phyloP scores from a whole-genome alignment of 2,113 vertebrate genomes.

The Centropristis striata region DNA sequence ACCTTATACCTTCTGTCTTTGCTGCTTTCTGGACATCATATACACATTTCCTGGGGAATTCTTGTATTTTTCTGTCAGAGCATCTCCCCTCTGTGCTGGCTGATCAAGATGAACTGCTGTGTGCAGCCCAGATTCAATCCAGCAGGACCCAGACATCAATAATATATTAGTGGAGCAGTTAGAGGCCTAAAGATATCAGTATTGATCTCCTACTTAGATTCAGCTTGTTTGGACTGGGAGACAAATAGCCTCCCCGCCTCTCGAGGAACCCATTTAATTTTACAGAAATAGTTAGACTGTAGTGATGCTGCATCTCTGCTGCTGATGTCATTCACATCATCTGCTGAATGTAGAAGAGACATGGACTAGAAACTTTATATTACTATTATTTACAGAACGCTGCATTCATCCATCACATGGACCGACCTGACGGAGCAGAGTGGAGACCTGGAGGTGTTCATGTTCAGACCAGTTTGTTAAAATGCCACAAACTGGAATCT shows the following conservation, averaged over 20 bases:
- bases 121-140: slow-evolving; percentile 79
- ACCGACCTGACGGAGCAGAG: slow-evolving; percentile 21
- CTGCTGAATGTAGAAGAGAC: slow-evolving; percentile 5
- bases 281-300: slow-evolving; percentile 54
- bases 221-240: slow-evolving; percentile 76
- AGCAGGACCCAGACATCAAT: slow-evolving; percentile 79
- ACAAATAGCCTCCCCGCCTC: slow-evolving; percentile 72
- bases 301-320: slow-evolving; percentile 25
- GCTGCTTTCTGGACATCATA: slow-evolving; percentile 31
- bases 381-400: background rate
- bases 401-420: slow-evolving; percentile 19
- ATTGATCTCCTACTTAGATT: slow-evolving; percentile 81
- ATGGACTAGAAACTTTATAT: background rate
- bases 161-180: slow-evolving; percentile 82
- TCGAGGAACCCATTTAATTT: slow-evolving; percentile 78
- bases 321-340: slow-evolving; percentile 36
- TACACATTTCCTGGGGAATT: slow-evolving; percentile 55
- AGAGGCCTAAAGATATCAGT: slow-evolving; percentile 83
- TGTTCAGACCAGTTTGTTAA: slow-evolving; percentile 37
- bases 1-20: slow-evolving; percentile 36
- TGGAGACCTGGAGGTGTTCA: slow-evolving; percentile 4
- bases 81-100: slow-evolving; percentile 19
- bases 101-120: slow-evolving; percentile 78
- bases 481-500: slow-evolving; percentile 27
- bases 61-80: slow-evolving; percentile 39